Conservation (phyloP, 2,113 vertebrate species). For the Periophthalmus modestus region DNA sequence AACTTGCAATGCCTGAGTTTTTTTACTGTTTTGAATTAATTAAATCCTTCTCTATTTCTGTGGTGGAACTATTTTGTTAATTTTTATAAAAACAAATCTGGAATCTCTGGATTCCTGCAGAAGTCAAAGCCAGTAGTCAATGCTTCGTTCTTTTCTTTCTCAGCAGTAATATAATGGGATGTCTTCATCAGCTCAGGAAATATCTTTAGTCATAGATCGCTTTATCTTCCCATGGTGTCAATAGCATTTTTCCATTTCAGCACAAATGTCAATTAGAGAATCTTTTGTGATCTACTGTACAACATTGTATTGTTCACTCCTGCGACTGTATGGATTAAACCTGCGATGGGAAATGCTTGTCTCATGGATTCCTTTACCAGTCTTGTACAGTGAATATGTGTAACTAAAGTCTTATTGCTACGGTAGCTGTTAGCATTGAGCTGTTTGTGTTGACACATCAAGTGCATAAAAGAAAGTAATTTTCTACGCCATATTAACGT, state of each 20-base stretch:
- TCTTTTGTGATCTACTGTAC: constrained; percentile 3
- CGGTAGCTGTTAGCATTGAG: constrained; percentile 22
- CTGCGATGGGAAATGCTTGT: constrained; percentile 2
- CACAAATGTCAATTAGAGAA: background rate
- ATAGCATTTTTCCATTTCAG: background rate
- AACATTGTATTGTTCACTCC: constrained; percentile 3
- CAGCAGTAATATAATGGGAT: background rate
- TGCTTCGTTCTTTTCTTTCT: background rate
- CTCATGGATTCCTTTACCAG: constrained; percentile 18
- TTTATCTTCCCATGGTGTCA: background rate
- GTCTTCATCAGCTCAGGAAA: background rate
- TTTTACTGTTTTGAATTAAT: background rate
- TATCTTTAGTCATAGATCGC: background rate
- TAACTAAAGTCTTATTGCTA: constrained; percentile 38
- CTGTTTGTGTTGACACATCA: constrained; percentile 10
- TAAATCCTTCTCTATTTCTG: background rate
- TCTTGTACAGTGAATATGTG: constrained; percentile 18
- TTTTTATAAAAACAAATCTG: background rate
- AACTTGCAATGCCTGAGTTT: background rate
- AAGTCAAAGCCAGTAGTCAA: background rate
- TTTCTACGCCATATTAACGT: constrained; percentile 26
- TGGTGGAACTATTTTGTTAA: background rate
- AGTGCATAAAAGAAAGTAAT: constrained; percentile 22
- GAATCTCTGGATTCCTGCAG: background rate
- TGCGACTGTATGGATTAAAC: constrained; percentile 28